Evolutionary conservation across 2,797 vertebrate genomes (phyloP).

Genomic region (Gymnoscopelus braueri): DNA sequence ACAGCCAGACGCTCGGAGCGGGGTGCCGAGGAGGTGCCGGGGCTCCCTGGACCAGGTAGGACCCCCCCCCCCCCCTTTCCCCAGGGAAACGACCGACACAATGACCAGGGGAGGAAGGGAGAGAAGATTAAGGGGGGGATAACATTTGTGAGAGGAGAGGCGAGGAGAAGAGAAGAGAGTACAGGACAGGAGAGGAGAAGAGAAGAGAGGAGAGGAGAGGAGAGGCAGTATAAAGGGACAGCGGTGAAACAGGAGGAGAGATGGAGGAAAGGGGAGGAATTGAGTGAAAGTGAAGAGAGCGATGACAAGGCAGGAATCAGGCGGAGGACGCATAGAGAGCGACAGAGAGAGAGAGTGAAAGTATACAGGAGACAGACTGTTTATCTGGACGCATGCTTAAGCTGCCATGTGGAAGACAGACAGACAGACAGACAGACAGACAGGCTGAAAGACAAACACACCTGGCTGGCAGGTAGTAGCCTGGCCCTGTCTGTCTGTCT

Average conservation of each 20-base stretch:
- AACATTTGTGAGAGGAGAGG: neutral
- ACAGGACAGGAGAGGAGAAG: conserved; percentile 1
- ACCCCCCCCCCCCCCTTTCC: conserved; percentile 10
- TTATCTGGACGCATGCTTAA: conserved; percentile 7
- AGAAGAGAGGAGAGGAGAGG: neutral
- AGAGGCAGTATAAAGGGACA: neutral
- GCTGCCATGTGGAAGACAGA: conserved; percentile 10
- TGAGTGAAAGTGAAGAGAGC: neutral
- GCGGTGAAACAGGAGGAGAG: too few species aligned
- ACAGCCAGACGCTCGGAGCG: conserved; percentile 66
- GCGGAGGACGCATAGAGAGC: neutral
- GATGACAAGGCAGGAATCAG: neutral
- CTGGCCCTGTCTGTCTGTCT: too few species aligned
- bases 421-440: neutral
- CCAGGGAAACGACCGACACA: too few species aligned
- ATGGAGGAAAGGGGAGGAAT: neutral
- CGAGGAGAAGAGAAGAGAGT: neutral
- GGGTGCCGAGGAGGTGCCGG: conserved; percentile 72
- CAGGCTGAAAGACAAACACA: neutral
- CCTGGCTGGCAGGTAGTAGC: too few species aligned
- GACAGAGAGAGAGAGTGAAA: conserved; percentile 3
- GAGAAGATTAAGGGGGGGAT: neutral
- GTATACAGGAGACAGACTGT: conserved; percentile 4
- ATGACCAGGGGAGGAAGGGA: conserved; percentile 10
- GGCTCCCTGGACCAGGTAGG: conserved; percentile 81